A percentile compares a stretch with the other conserved stretches of the same genome.
These are phyloP conservation scores for Mellilla xanthometata DNA, from an alignment of 2,888 invertebrate species.

Conservation along the genomic window DNA sequence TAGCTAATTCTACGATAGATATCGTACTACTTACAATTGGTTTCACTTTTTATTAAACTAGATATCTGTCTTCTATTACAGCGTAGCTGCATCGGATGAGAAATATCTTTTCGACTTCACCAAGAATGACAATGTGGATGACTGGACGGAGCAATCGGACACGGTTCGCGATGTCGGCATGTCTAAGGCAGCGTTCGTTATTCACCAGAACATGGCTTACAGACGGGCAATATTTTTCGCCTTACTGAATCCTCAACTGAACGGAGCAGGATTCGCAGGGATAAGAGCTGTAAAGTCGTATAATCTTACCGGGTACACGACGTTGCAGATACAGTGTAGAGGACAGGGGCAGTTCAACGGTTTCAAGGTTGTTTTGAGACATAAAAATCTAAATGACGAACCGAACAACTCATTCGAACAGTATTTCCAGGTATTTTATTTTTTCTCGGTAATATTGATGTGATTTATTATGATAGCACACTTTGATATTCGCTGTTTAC, in stretches of 20 bases:
- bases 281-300: slow-evolving; percentile 73
- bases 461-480: too few relatives aligned
- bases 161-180: slow-evolving; percentile 85
- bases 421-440: slow-evolving; percentile 80
- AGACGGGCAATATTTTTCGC: slow-evolving; percentile 85
- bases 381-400: slow-evolving; percentile 80
- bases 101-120: slow-evolving; percentile 83
- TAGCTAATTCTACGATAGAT: too few relatives aligned
- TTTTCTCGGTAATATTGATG: too few relatives aligned
- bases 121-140: slow-evolving; percentile 67
- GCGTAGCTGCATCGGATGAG: slow-evolving; percentile 42
- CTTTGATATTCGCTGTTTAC: too few relatives aligned
- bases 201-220: slow-evolving; percentile 83
- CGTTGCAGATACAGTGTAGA: slow-evolving; percentile 78
- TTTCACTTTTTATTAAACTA: too few relatives aligned
- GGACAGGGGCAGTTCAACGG: slow-evolving; percentile 83
- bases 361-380: slow-evolving; percentile 84
- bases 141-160: slow-evolving; percentile 85
- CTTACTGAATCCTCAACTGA: slow-evolving; percentile 85
- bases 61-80: slow-evolving; percentile 36
- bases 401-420: slow-evolving; percentile 84
- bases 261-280: slow-evolving; percentile 87
- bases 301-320: slow-evolving; percentile 72
- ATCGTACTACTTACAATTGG: too few relatives aligned
- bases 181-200: slow-evolving; percentile 84